Percentiles rank a stretch among this genome's conserved stretches.
phyloP scores from a whole-genome alignment of 2,797 vertebrate genomes.

The Hozukius guyotensis region DNA sequence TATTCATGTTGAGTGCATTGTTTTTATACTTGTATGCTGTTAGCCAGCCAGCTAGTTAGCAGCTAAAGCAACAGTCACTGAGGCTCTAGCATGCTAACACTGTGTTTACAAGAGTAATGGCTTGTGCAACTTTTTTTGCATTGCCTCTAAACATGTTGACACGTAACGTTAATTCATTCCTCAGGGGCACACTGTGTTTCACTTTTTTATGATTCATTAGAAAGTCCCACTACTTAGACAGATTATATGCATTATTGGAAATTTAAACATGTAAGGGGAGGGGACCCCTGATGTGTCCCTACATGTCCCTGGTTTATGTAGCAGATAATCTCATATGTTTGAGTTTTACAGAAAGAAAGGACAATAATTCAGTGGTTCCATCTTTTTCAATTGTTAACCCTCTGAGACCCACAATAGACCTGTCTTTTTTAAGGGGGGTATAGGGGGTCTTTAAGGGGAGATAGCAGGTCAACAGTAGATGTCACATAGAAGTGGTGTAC shows the following conservation, averaged over 20 bases:
- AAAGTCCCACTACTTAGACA: rapidly evolving
- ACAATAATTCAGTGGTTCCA: not conserved
- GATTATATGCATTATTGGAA: not conserved
- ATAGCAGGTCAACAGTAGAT: too few species aligned
- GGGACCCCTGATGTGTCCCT: not conserved
- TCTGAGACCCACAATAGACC: too few species aligned
- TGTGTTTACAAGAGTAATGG: not conserved
- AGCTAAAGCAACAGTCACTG: not conserved
- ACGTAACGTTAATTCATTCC: not conserved
- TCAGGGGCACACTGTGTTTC: not conserved
- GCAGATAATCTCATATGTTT: not conserved
- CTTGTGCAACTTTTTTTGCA: conserved; percentile 34
- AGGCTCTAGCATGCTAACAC: not conserved
- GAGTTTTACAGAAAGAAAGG: not conserved
- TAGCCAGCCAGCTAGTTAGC: conserved; percentile 14
- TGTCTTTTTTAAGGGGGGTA: too few species aligned
- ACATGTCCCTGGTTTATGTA: not conserved
- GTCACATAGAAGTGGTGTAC: too few species aligned
- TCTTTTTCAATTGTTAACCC: not conserved
- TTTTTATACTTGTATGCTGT: not conserved
- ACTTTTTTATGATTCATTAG: not conserved
- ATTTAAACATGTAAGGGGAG: not conserved
- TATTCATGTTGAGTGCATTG: not conserved
- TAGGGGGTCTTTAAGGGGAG: too few species aligned
- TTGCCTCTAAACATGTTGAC: not conserved